phyloP scores from a whole-genome alignment of 2,888 invertebrate species.

The Nyleta sp. region DNA sequence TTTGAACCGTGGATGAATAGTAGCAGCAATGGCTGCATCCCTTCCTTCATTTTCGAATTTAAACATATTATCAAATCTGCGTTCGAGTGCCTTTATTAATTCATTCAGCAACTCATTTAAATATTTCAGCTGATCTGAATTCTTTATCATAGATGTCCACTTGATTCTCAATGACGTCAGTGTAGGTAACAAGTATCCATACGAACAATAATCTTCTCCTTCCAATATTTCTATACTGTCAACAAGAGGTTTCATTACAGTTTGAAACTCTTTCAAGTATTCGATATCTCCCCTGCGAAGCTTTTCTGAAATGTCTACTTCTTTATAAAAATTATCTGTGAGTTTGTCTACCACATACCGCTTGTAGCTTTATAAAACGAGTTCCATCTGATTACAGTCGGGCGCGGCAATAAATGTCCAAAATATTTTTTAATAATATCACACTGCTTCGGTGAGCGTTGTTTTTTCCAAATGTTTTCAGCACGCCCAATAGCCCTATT shows the following conservation, averaged over 20 bases:
- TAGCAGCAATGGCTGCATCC: background rate
- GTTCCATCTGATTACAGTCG: no score
- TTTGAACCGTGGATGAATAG: constrained; percentile 1
- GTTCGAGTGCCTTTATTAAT: background rate
- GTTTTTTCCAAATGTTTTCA: no score
- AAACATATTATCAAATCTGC: background rate
- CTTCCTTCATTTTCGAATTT: background rate
- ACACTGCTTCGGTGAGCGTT: no score
- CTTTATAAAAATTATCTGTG: no score
- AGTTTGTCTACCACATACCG: no score
- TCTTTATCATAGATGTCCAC: background rate
- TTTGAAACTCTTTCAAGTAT: background rate
- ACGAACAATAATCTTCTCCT: background rate
- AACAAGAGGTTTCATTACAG: constrained; percentile 8
- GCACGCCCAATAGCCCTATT: no score
- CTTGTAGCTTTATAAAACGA: no score
- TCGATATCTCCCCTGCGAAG: background rate
- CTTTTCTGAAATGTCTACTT: no score
- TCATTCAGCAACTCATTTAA: background rate
- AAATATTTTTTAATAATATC: no score
- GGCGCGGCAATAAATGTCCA: no score
- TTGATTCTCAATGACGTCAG: background rate
- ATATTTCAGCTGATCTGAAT: background rate
- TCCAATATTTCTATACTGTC: background rate
- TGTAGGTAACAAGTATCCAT: constrained; percentile 8